Evolutionary conservation across 2,113 vertebrate species (phyloP).

Genomic region (Austrofundulus limnaeus): DNA sequence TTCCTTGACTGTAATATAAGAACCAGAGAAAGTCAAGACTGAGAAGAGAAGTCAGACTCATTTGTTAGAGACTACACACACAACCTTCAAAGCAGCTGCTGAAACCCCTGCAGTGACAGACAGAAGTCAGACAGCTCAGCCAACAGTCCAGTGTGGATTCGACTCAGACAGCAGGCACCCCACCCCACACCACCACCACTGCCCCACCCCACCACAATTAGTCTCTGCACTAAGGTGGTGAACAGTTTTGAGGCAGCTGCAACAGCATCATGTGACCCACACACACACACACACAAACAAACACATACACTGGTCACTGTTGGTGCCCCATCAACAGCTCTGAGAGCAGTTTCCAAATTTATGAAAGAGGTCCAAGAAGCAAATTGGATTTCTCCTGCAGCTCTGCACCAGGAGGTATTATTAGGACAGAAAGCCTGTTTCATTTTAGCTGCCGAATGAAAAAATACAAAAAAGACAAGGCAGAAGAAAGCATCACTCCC

Average conservation of each 20-base stretch:
- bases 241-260: slow-evolving; percentile 21
- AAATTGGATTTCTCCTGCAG: slow-evolving; percentile 26
- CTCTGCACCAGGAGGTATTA: slow-evolving; percentile 46
- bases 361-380: slow-evolving; percentile 37
- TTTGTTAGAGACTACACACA: slow-evolving; percentile 31
- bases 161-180: slow-evolving; percentile 40
- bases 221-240: slow-evolving; percentile 44
- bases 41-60: slow-evolving; percentile 24
- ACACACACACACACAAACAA: slow-evolving; percentile 12
- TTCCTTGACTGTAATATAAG: slow-evolving; percentile 33
- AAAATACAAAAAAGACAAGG: too few species aligned
- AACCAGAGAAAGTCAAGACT: slow-evolving; percentile 21
- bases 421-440: slow-evolving; percentile 42
- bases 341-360: slow-evolving; percentile 44
- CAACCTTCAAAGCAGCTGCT: slow-evolving; percentile 15
- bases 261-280: slow-evolving; percentile 14
- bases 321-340: slow-evolving; percentile 33
- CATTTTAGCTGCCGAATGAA: slow-evolving; percentile 50
- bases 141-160: slow-evolving; percentile 45
- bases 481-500: too few species aligned
- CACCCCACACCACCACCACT: background rate
- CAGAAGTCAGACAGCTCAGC: slow-evolving; percentile 40
- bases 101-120: slow-evolving; percentile 27
- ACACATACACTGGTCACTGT: slow-evolving; percentile 37
- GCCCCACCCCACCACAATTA: slow-evolving; percentile 49